Conservation (phyloP, 2,113 vertebrate species). For the Oreochromis niloticus region DNA sequence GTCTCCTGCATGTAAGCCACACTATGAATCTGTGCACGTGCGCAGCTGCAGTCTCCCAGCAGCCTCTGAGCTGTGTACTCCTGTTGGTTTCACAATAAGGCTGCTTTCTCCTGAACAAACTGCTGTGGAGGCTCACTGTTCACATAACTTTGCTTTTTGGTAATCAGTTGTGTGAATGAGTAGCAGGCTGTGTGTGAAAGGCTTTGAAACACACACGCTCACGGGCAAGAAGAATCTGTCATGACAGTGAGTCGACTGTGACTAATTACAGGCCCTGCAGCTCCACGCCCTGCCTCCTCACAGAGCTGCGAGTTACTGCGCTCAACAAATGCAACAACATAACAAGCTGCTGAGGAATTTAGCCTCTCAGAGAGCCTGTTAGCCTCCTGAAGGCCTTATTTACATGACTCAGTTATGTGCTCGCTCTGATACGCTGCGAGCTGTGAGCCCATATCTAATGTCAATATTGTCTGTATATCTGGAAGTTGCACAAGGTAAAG, state of each 20-base stretch:
- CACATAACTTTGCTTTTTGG: constrained; percentile 43
- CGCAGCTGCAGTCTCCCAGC: not conserved
- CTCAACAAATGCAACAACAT: not conserved
- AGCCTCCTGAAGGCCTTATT: not conserved
- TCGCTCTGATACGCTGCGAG: not conserved
- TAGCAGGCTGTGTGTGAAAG: constrained; percentile 38
- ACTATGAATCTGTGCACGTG: not conserved
- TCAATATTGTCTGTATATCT: not conserved
- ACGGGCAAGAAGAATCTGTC: constrained; percentile 39
- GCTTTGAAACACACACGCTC: constrained; percentile 19
- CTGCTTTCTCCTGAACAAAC: not conserved
- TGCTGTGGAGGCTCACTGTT: not conserved
- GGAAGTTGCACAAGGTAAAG: not conserved
- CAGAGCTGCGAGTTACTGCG: not conserved
- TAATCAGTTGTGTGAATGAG: constrained; percentile 48
- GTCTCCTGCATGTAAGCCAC: not conserved
- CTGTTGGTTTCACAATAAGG: constrained; percentile 20
- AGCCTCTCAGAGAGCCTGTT: not conserved
- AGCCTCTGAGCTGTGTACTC: constrained; percentile 41
- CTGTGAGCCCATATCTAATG: not conserved
- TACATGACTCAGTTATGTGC: not conserved
- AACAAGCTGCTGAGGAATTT: not conserved
- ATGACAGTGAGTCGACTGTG: constrained; percentile 46
- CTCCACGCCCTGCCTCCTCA: constrained; percentile 34
- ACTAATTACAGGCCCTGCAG: constrained; percentile 57